Conservation (phyloP, 2,888 invertebrate genomes). For the Nasonovia ribisnigri region DNA sequence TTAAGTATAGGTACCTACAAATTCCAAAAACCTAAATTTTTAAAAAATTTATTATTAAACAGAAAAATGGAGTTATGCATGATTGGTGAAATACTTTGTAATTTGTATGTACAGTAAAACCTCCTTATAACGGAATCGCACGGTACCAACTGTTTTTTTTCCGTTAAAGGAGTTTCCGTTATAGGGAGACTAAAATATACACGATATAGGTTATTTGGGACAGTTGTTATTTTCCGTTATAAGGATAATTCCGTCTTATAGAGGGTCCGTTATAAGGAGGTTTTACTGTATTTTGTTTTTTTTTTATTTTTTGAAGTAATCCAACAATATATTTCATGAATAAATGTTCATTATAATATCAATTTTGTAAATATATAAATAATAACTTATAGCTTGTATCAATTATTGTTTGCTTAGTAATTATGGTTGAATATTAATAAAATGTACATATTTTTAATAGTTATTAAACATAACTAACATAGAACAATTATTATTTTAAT, state of each 20-base stretch:
- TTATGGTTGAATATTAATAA: not conserved
- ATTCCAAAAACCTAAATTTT: not conserved
- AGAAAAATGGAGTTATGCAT: not conserved
- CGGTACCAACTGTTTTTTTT: too few species aligned
- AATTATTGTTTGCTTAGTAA: not conserved
- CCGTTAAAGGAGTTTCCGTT: too few species aligned
- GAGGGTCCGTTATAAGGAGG: too few species aligned
- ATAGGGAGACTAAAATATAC: too few species aligned
- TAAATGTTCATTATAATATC: not conserved
- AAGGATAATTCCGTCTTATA: too few species aligned
- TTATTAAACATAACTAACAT: not conserved
- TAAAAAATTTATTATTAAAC: not conserved
- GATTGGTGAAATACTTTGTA: not conserved
- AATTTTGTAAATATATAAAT: not conserved
- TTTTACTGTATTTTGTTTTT: too few species aligned
- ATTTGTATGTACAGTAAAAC: too few species aligned
- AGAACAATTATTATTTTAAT: not conserved
- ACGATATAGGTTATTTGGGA: too few species aligned
- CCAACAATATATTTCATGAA: not conserved
- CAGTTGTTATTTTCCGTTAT: too few species aligned
- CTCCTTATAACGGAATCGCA: too few species aligned
- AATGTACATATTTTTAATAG: not conserved
- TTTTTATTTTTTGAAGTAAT: not conserved
- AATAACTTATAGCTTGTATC: not conserved
- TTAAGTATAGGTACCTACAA: not conserved